Base-by-base conservation (phyloP, 2,113 vertebrate genomes). In the Ageneiosus marmoratus region DNA sequence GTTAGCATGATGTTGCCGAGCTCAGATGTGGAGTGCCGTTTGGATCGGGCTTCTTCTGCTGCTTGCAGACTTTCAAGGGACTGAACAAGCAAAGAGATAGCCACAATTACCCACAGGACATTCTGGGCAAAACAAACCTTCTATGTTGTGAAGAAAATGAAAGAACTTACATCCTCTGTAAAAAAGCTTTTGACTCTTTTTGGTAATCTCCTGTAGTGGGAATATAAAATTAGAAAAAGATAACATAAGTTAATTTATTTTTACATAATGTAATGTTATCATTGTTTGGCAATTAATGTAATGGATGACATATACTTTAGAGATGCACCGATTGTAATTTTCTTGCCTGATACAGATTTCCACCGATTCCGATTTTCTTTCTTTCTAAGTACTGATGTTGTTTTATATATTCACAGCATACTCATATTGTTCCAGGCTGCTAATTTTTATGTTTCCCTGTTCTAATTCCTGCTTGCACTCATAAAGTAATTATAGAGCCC, bases 131-230 rank as follows among this genome's bases (percentile, higher is more conserved):
- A 63, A 50, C 22, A 69, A 79, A 29, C 29, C 12, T 63, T 51
- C 27, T 69, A 34, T 27, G 34, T 50, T 63, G 34, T 44, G 46
- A 37, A 60, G 18, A 24, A 70, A 48, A 15, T 4, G 51, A 24
- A 82, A 46, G 46, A 55, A 87, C 96, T 96, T 89, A 99, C 98
- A 94, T 95, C 96, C 0, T 99, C 96, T 0, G 94, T 96, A 92
- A 99, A 98, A 93, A 99, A 99, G 90, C 96, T 99, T 88, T 96
- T 95, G 8, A 99, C 97, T 22, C 97, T 95, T 93, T 96, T 97
- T 83, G 97, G 97, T 89, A 97, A 92, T 90, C 95, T 96, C 87
- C 97, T 99, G 90, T 9, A 51, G 69, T 93, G 79, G 69, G 83
- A 1, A n/a, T 32, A 20, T 1, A n/a, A 88, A 32, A 83, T 46